phyloP scores from a whole-genome alignment of 2,113 vertebrate genomes.

The Illadopsis cleaveri region DNA sequence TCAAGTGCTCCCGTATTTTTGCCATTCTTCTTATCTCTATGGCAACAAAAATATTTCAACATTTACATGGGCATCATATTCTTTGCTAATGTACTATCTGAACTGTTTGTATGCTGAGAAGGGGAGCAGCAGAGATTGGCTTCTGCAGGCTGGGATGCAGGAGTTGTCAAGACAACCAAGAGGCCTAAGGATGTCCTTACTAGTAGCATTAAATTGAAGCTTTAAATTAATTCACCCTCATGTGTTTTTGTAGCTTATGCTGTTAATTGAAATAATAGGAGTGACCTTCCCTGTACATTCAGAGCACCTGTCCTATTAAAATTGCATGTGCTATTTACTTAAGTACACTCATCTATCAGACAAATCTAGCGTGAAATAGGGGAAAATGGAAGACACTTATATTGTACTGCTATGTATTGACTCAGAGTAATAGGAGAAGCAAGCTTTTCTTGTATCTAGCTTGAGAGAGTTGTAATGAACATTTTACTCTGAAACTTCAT shows the following conservation, averaged over 20 bases:
- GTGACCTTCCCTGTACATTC: conserved; percentile 75
- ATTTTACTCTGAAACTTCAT: conserved; percentile 62
- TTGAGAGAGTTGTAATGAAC: conserved; percentile 48
- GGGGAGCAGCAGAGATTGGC: conserved; percentile 69
- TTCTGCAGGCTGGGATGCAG: conserved; percentile 69
- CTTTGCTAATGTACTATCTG: conserved; percentile 78
- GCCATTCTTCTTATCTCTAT: conserved; percentile 83
- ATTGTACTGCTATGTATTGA: conserved; percentile 53
- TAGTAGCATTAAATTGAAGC: conserved; percentile 76
- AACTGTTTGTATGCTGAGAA: conserved; percentile 70
- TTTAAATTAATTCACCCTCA: conserved; percentile 79
- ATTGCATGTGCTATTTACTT: conserved; percentile 71
- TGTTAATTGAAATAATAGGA: conserved; percentile 83
- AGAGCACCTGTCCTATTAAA: conserved; percentile 79
- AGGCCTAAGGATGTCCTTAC: conserved; percentile 77
- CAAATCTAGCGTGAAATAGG: conserved; percentile 76
- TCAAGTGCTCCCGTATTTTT: conserved; percentile 80
- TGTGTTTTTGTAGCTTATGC: conserved; percentile 78
- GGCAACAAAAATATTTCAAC: conserved; percentile 83
- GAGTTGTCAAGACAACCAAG: conserved; percentile 85
- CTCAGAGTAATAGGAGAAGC: conserved; percentile 47
- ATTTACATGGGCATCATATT: conserved; percentile 81
- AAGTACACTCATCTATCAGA: conserved; percentile 77
- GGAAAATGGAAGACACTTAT: conserved; percentile 73
- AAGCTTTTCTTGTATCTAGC: conserved; percentile 58